Percentiles rank a stretch among this genome's conserved stretches.
These are phyloP conservation scores for Ichneumoninae sp. DNA, from an alignment of 2,888 invertebrate genomes.

Conservation along the genomic window DNA sequence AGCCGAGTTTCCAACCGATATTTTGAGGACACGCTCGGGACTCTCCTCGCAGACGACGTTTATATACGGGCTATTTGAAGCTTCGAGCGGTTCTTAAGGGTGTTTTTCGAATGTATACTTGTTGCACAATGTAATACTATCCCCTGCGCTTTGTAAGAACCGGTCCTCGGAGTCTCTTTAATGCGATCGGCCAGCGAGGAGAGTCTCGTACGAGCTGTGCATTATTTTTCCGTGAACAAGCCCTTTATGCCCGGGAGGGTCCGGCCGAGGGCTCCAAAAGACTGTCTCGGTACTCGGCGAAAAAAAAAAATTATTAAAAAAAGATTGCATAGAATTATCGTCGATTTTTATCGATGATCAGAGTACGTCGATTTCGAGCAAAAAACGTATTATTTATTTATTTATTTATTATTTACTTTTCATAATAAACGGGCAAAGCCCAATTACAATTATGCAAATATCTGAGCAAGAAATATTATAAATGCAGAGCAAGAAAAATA, in stretches of 20 bases:
- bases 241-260: conserved; percentile 71
- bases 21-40: conserved; percentile 78
- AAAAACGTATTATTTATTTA: no score
- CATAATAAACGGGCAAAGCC: no score
- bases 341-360: background rate
- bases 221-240: conserved; percentile 80
- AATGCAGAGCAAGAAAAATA: no score
- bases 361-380: background rate
- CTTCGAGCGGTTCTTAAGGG: conserved; percentile 79
- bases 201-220: conserved; percentile 62
- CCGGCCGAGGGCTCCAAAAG: conserved; percentile 31
- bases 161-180: conserved; percentile 78
- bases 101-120: conserved; percentile 81
- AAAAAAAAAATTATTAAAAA: conserved; percentile 14
- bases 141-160: conserved; percentile 73
- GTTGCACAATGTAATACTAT: conserved; percentile 84
- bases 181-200: conserved; percentile 76
- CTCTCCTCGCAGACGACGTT: conserved; percentile 55
- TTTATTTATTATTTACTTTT: no score
- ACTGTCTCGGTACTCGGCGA: conserved; percentile 17
- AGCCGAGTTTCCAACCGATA: conserved; percentile 77
- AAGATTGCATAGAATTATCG: background rate
- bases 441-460: no score
- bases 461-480: no score
- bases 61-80: conserved; percentile 84